Base-by-base conservation (phyloP, 2,113 vertebrate genomes). In the Actinemys pallida region DNA sequence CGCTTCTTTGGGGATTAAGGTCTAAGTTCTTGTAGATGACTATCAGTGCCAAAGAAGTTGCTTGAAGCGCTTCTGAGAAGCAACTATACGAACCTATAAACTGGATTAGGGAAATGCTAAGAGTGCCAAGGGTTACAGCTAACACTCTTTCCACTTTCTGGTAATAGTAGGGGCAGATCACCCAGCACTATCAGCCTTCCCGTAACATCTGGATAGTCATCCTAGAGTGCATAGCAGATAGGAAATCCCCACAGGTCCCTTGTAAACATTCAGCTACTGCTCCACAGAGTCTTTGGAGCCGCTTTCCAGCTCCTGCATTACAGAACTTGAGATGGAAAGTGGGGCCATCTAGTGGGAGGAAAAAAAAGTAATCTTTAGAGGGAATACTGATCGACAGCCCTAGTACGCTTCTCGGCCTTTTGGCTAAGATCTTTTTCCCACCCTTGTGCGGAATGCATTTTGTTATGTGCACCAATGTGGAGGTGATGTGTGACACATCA, bases 281-380 rank as follows among this genome's bases (percentile, higher is more conserved):
- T 1, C 10, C 52, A 12, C 24, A 6, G 16, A 45, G 12, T 7
- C 65, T 62, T 72, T 20, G 25, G 24, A 12, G 78, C 52, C 3
- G 8, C 17, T 72, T 62, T 82, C 35, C 62, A 2, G 35, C 22
- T 10, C 4, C 7, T 17, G 0, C 1, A 20, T 1, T 59, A 42
- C 20, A 75, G 42, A 69, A 35, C 53, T 86, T 12, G 1, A 0
- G 20, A 47, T 0, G 5, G 87, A 27, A 49, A 84, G 56, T 52
- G 69, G 83, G 83, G 82, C 90, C 95, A 80, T 53, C 94, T 88
- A 87, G 65, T 16, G 94, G 89, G 4, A 89, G 19, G 81, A 86
- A 24, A 81, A 3, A 56, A 3, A 52, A 59, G 25, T 16, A 50
- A 50, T 50, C 50, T 50, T 50, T 14, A 50, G 50, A 16, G 13